Evolutionary conservation across 2,888 invertebrate species (phyloP), one percentile per base, ranked within the genome.

Genomic region (Synergus gifuensis): DNA sequence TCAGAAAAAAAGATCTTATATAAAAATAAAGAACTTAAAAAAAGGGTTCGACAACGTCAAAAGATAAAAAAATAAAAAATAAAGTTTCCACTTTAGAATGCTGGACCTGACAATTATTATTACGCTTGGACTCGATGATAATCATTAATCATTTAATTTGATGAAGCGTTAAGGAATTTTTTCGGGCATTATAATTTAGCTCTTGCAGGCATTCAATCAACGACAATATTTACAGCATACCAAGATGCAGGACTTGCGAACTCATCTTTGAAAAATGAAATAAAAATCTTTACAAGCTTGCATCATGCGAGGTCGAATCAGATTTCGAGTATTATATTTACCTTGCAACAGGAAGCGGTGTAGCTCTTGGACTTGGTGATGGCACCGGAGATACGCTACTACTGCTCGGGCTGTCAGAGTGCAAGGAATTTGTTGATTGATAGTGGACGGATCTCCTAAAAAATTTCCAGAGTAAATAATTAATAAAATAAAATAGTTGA

Each of bases 351-450:
- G 95, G 95, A 83, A 95, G 94, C 60, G 96, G 95, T 1, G 95
- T 95, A 77, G 95, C 95, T 83, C 95, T 94, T 9, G 96, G 96
- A 49, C 95, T 95, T 69, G 96, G 96, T 0, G 96, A 95, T 22
- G 97, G 96, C 83, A 96, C 96, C 11, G 97, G 97, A n/a, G 97
- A 97, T 79, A 96, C 95, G 76, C 96, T 96, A 87, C 96, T 96
- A 9, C 96, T 96, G 88, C 96, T 97, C 9, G 96, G 96, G 80
- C 96, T 96, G 92, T 96, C 96, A 76, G 97, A 97, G 92, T 97
- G 97, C 76, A 96, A 93, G 3, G 96, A 96, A 22, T 96, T 96
- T 73, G 96, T 96, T 1, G 97, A 97, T 90, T 97, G 97, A 92
- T 97, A 96, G 91, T 96, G 96, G 14, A 96, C 95, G 40, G 96